These are phyloP conservation scores for Eulemur macaco DNA, from an alignment of 2,113 vertebrate species.

Conservation along the genomic window DNA sequence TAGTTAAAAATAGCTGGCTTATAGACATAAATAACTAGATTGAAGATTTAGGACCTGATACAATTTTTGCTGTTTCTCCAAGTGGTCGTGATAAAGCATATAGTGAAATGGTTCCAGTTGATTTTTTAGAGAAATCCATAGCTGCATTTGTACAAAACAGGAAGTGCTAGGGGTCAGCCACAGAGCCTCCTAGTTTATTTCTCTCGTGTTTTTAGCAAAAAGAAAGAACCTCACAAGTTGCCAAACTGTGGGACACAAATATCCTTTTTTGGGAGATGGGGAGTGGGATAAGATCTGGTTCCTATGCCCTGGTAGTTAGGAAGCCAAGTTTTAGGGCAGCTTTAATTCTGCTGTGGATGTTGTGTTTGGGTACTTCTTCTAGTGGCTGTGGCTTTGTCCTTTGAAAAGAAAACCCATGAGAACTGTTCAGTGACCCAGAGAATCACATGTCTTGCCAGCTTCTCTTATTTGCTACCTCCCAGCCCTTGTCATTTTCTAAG, in stretches of 20 bases:
- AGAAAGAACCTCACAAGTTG: not conserved
- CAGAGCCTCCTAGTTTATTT: not conserved
- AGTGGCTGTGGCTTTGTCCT: not conserved
- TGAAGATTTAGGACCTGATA: not conserved
- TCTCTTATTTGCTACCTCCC: not conserved
- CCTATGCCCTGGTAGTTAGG: not conserved
- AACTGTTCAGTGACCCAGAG: not conserved
- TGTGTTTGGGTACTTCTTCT: not conserved
- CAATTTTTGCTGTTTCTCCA: not conserved
- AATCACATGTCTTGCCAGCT: not conserved
- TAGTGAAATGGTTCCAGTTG: not conserved
- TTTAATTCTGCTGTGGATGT: not conserved
- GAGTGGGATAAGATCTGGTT: not conserved
- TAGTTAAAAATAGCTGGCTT: constrained; percentile 37
- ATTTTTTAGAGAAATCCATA: not conserved
- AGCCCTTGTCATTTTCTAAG: not conserved
- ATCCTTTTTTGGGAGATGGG: not conserved
- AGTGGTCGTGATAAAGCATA: not conserved
- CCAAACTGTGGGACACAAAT: not conserved
- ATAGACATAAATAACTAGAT: not conserved
- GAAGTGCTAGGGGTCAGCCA: not conserved
- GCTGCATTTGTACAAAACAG: not conserved
- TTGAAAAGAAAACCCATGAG: not conserved
- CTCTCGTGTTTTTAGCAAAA: constrained; percentile 23
- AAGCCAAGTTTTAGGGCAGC: not conserved